phyloP scores from a whole-genome alignment of 2,888 invertebrate species.

The Zygogramma bicolorata region DNA sequence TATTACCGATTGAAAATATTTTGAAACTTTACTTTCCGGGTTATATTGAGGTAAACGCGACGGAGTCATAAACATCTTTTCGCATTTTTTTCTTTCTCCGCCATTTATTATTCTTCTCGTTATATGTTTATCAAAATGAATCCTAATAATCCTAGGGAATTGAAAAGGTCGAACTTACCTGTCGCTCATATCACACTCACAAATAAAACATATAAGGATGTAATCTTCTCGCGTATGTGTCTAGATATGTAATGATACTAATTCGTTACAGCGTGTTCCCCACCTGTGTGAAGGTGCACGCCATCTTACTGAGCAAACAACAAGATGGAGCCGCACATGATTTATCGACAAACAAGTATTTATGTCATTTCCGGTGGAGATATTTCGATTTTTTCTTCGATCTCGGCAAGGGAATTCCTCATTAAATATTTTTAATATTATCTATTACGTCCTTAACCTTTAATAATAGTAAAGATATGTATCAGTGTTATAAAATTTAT shows the following conservation, averaged over 20 bases:
- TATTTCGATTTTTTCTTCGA: slow-evolving; percentile 11
- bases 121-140: too few species aligned
- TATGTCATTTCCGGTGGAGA: slow-evolving; percentile 12
- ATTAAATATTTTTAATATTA: slow-evolving; percentile 62
- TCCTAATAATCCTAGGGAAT: too few species aligned
- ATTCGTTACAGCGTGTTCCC: slow-evolving; percentile 25
- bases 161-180: slow-evolving; percentile 16
- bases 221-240: slow-evolving; percentile 27
- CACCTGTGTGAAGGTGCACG: slow-evolving; percentile 45
- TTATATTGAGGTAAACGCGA: too few species aligned
- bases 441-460: slow-evolving; percentile 62
- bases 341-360: slow-evolving; percentile 18
- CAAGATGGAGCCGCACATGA: slow-evolving; percentile 47
- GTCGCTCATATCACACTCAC: slow-evolving; percentile 25
- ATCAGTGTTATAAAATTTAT: slow-evolving; percentile 58
- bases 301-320: slow-evolving; percentile 53
- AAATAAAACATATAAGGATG: slow-evolving; percentile 12
- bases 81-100: too few species aligned
- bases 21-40: too few species aligned
- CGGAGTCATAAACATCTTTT: too few species aligned
- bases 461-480: slow-evolving; percentile 56
- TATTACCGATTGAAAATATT: too few species aligned
- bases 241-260: slow-evolving; percentile 37
- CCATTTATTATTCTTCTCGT: too few species aligned
- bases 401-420: slow-evolving; percentile 56